Percentiles rank a stretch among this genome's conserved stretches.
phyloP scores from a whole-genome alignment of 2,113 vertebrate species.

The Podocnemis expansa region DNA sequence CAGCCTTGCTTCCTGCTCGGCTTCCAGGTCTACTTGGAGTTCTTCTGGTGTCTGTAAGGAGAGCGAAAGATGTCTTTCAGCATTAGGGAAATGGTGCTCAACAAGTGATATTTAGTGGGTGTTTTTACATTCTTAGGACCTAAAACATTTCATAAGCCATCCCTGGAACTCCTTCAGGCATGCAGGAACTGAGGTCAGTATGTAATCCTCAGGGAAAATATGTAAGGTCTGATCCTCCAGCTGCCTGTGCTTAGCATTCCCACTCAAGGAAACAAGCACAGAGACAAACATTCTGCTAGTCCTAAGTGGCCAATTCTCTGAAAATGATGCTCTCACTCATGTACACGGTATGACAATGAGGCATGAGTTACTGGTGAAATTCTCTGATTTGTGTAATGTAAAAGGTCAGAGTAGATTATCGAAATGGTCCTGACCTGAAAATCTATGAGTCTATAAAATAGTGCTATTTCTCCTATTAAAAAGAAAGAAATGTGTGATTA shows the following conservation, averaged over 20 bases:
- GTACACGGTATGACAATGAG: background rate
- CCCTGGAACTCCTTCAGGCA: background rate
- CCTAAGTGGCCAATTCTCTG: background rate
- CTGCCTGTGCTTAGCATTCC: background rate
- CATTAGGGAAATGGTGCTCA: background rate
- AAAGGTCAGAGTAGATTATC: accelerated
- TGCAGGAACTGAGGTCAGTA: background rate
- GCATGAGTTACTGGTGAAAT: background rate
- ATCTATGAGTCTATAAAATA: background rate
- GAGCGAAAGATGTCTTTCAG: background rate
- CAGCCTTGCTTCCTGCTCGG: constrained; percentile 91
- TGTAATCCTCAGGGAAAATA: background rate
- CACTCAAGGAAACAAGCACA: background rate
- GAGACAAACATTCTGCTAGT: background rate
- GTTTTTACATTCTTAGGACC: background rate
- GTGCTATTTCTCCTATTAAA: background rate
- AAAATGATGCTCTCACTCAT: background rate
- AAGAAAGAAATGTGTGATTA: background rate
- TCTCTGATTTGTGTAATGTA: background rate
- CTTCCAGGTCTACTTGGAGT: constrained; percentile 88
- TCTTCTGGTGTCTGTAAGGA: constrained; percentile 82
- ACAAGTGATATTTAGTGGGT: background rate
- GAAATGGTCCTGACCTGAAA: background rate
- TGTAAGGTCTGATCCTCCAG: background rate
- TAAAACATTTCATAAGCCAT: background rate